Evolutionary conservation across 2,797 vertebrate species (phyloP).

Genomic region (Erpetoichthys calabaricus): DNA sequence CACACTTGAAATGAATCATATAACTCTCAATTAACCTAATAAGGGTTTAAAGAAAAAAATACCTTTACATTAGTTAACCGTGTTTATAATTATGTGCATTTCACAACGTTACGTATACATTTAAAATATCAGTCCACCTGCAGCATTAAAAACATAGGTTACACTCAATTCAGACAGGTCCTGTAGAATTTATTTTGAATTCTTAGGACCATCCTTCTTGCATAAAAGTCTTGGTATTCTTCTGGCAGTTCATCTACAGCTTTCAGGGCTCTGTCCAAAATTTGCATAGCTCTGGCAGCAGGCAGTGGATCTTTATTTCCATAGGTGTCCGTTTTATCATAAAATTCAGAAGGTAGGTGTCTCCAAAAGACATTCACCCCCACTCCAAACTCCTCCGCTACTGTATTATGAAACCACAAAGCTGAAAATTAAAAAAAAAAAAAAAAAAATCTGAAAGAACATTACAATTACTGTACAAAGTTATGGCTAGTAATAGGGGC

Average conservation of each 20-base stretch:
- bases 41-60: no score
- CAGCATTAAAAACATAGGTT: no score
- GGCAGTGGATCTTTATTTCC: slow-evolving; percentile 84
- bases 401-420: slow-evolving; percentile 90
- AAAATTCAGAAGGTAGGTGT: slow-evolving; percentile 66
- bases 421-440: slow-evolving; percentile 40
- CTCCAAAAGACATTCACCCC: slow-evolving; percentile 90
- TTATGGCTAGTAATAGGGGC: not conserved
- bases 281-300: slow-evolving; percentile 58
- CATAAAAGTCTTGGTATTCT: slow-evolving; percentile 85
- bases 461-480: no score
- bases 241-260: slow-evolving; percentile 70
- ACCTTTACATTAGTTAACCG: no score
- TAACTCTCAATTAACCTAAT: no score
- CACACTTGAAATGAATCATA: no score
- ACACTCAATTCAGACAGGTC: not conserved
- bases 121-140: no score
- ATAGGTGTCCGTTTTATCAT: slow-evolving; percentile 80
- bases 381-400: slow-evolving; percentile 79
- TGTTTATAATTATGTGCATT: no score
- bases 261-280: slow-evolving; percentile 68
- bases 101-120: no score
- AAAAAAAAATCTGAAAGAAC: no score
- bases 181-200: slow-evolving; percentile 64
- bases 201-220: slow-evolving; percentile 74